Base-by-base conservation (phyloP, 2,113 vertebrate genomes). In the Lepidothrix coronata region DNA sequence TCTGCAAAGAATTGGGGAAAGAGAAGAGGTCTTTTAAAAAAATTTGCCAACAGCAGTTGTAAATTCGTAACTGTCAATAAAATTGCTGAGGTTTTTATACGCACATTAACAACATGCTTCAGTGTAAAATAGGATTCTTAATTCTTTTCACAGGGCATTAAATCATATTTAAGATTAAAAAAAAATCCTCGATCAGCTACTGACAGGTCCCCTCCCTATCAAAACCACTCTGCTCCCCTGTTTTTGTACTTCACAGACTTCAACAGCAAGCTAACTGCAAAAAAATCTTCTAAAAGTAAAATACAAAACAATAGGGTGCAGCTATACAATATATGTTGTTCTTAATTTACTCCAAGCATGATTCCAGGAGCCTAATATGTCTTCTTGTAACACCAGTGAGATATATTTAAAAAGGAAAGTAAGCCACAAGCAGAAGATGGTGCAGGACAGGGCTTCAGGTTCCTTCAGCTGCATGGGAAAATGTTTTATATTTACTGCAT, bases 11-110 rank as follows among this genome's bases (percentile, higher is more conserved):
- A 77, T 2, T 25, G 49, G 37, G 51, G 54, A 95, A 66, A 86
- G 22, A 28, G 68, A 89, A 81, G 49, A 43, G 85, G 44, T 20
- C 51, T 68, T 71, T 41, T 3, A 9, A 74, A 94, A 95, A 90
- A 77, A 75, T 12, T 57, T 37, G 7, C 55, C 88, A 92, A 4
- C 61, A 95, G 68, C 92, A 97, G 94, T 61, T 94, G 93, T 91
- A 83, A 97, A 96, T 90, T 88, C 74, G 89, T 93, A 96, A 93
- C 90, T 92, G 89, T 89, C 95, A 95, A 92, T 95, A 93, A 97
- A 96, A 95, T 35, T 92, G 92, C 70, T 95, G 79, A 88, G 78
- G 65, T 94, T 97, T 81, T 37, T 87, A 89, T 95, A 96, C 68
- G 74, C 79, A 93, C 89, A 91, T 81, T 91, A 85, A 74, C 31